phyloP scores from a whole-genome alignment of 2,113 vertebrate genomes.

The Chlamydotis undulata region DNA sequence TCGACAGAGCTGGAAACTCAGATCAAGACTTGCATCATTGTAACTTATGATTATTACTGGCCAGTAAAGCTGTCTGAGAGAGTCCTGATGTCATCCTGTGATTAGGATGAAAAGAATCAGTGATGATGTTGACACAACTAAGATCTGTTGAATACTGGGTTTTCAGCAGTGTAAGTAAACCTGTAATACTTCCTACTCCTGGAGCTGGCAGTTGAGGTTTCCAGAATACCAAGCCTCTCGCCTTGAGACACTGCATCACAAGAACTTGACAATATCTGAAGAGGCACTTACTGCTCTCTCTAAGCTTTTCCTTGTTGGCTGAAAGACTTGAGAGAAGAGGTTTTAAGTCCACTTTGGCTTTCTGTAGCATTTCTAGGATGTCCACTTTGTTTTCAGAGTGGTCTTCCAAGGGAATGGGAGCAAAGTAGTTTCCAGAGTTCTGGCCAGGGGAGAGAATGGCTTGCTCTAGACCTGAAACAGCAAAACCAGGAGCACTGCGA shows the following conservation, averaged over 20 bases:
- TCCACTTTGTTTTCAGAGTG: conserved; percentile 93
- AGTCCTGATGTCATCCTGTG: conserved; percentile 25
- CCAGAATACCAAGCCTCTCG: conserved; percentile 41
- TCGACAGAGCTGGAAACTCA: background rate
- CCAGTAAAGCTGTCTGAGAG: background rate
- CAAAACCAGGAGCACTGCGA: conserved; percentile 71
- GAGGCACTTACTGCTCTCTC: conserved; percentile 92
- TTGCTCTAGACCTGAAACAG: conserved; percentile 85
- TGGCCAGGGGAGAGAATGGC: conserved; percentile 85
- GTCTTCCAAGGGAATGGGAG: conserved; percentile 92
- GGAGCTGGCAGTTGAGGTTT: background rate
- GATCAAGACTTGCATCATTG: background rate
- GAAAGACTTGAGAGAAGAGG: conserved; percentile 94
- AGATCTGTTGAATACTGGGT: background rate
- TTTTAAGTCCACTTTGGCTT: conserved; percentile 97
- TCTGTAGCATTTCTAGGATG: conserved; percentile 96
- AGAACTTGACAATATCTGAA: conserved; percentile 55
- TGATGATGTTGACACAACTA: background rate
- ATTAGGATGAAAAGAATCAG: conserved; percentile 49
- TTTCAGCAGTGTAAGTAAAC: background rate
- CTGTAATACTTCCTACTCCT: background rate
- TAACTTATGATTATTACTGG: background rate
- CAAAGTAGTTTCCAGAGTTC: conserved; percentile 90
- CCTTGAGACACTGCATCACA: conserved; percentile 41
- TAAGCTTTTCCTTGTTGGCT: conserved; percentile 95